Base-by-base conservation (phyloP, 2,888 invertebrate species). In the Laspeyria flexula region DNA sequence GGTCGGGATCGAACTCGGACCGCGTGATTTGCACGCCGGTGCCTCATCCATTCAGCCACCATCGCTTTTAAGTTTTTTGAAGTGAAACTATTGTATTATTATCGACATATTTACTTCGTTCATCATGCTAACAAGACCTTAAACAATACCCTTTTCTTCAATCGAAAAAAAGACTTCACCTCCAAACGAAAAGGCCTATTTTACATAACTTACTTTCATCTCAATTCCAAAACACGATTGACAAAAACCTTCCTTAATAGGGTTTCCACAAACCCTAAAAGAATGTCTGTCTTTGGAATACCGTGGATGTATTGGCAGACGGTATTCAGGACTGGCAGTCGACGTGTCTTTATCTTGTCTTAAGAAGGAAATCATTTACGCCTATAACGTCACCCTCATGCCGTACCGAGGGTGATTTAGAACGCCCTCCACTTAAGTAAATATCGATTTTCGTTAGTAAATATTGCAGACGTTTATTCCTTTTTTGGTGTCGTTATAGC, bases 331-430 rank as follows among this genome's bases (percentile, higher is more conserved):
- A 42, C 11, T 12, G 11, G 60, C 18, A 34, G 46, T 57, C 64
- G 68, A 70, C 74, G 76, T 71, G 65, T 75, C 73, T 77, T 66
- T 70, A 79, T 77, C 65, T 65, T 67, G 68, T 56, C 60, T 60
- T 40, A 40, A 78, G 74, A 69, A 73, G 82, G 82, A 85, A 86
- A 86, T 85, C 84, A 86, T 86, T 86, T 86, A 83, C 84, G 82
- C 83, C 85, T 81, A 83, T 83, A 85, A 74, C 72, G 61, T 27
- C 27, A 21, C 75, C 71, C 67, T 65, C 60, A 21, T 42, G 46
- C 47, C 54, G 50, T 52, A 48, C 35, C 43, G 43, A 51, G 57
- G 66, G 67, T 79, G 82, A 79, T 80, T 83, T 82, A 82, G 75
- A 75, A 65, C 75, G 66, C 65, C 68, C 71, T 67, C 65, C 56